Base-by-base conservation (phyloP, 2,797 vertebrate species). In the Myotis planiceps region DNA sequence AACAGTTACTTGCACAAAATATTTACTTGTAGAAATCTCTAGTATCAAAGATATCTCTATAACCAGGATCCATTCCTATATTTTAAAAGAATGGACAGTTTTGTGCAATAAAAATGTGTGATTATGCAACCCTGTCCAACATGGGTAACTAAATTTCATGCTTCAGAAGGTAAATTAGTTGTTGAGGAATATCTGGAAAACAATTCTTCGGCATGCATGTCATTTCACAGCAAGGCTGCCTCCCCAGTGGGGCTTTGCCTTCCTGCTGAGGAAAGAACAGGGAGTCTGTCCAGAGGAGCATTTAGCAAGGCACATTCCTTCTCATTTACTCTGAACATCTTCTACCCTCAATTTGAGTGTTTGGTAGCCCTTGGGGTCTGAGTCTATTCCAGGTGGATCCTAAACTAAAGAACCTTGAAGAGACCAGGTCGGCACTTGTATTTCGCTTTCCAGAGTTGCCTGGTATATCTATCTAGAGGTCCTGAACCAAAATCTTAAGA, bases 71-170 rank as follows among this genome's bases (percentile, higher is more conserved):
- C 47, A 53, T 85, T 75, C 53, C 76, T 68, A 80, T 63, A 68
- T 94, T 96, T 97, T 68, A 92, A 96, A 96, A 92, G 65, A 39
- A 18, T 68, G 27, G 83, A 45, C 27, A 58, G 74, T 95, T 97
- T 95, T 72, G 37, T 93, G 63, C 29, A 93, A 75, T 93, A 88
- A 93, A 97, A 97, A 88, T 88, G 74, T 90, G 83, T 93, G 95
- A 96, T 96, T 95, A 96, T 92, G 27, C 82, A 96, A 95, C 89
- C 92, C 94, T 89, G 84, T 94, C 49, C 32, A 96, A 96, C 94
- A 96, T 18, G 34, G 79, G 51, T 96, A 96, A 97, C 97, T 94
- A 81, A 58, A 94, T 93, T 75, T 96, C 84, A 97, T 92, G 78
- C 83, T 92, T 90, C 94, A 63, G 94, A 83, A 79, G 60, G 76